These are phyloP conservation scores for Brachycybe producta DNA, from an alignment of 2,888 invertebrate species.

Conservation along the genomic window DNA sequence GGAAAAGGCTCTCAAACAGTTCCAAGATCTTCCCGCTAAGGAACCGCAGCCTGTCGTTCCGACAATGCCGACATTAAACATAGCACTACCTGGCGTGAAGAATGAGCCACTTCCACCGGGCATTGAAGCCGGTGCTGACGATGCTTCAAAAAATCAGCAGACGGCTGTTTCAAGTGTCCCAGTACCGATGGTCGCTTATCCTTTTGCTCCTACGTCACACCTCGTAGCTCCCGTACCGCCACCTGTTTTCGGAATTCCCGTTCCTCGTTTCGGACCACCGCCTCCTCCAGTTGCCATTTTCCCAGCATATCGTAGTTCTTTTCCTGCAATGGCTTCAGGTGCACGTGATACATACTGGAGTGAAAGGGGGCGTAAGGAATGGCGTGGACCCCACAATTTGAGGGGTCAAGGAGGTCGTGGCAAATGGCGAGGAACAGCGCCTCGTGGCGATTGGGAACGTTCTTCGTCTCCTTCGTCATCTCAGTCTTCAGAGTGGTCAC, in stretches of 20 bases:
- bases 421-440: too few species aligned
- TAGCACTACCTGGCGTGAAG: too few species aligned
- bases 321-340: background rate
- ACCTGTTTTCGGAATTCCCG: background rate
- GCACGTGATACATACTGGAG: background rate
- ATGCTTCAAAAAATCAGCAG: background rate
- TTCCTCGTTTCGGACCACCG: background rate
- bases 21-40: conserved; percentile 17
- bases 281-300: background rate
- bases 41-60: background rate
- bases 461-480: too few species aligned
- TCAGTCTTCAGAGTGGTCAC: too few species aligned
- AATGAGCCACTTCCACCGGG: conserved; percentile 8
- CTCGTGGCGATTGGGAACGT: too few species aligned
- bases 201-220: background rate
- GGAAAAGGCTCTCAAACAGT: conserved; percentile 21
- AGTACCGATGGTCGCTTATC: conserved; percentile 7
- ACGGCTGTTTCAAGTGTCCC: background rate
- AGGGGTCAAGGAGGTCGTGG: background rate
- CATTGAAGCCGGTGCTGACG: background rate
- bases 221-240: background rate
- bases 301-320: background rate
- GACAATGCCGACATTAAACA: too few species aligned
- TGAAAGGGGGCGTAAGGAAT: background rate
- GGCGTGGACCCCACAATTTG: background rate